Evolutionary conservation across 2,113 vertebrate species (phyloP), one percentile per base, ranked within the genome.

Genomic region (Oncorhynchus nerka): DNA sequence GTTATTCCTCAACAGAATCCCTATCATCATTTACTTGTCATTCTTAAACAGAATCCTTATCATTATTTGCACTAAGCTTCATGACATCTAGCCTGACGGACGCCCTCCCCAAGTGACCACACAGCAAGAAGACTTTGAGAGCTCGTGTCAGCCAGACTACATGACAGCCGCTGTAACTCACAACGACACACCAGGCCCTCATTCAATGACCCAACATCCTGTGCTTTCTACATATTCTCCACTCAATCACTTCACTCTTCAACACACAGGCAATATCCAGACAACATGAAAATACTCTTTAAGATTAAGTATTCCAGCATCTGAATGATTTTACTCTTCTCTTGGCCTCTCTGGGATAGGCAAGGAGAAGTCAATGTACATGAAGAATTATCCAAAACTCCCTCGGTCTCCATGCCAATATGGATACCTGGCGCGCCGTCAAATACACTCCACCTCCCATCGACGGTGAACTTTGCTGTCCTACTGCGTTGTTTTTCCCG

Each of bases 371-470:
- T 16, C 39, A n/a, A 77, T 81, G 26, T 51, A 24, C 30, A 39
- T 34, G 19, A 68, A 22, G 28, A 79, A 57, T 64, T 79, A 55
- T 75, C 32, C 62, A 77, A 78, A 78, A 75, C 65, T 15, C 20
- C 51, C 24, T 75, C 28, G 30, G 9, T 16, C 8, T 49, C 68
- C 8, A 19, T 1, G 32, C 70, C 69, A 83, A 69, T 79, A 76
- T 71, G 73, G 76, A 84, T 71, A 67, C 16, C 26, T 86, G 85
- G 84, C 85, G 66, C 45, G 0, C 4, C n/a, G 62, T 80, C 77
- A 84, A 77, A 81, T 45, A 72, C 0, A 16, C 68, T 68, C 1
- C 12, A 51, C 39, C 72, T 71, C 74, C 75, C 34, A 69, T 70
- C 69, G 34, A 70, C 75, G 78, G 76, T 76, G n/a, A 80, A 85